Conservation (phyloP, 2,113 vertebrate genomes). For the Alouatta palliata region DNA sequence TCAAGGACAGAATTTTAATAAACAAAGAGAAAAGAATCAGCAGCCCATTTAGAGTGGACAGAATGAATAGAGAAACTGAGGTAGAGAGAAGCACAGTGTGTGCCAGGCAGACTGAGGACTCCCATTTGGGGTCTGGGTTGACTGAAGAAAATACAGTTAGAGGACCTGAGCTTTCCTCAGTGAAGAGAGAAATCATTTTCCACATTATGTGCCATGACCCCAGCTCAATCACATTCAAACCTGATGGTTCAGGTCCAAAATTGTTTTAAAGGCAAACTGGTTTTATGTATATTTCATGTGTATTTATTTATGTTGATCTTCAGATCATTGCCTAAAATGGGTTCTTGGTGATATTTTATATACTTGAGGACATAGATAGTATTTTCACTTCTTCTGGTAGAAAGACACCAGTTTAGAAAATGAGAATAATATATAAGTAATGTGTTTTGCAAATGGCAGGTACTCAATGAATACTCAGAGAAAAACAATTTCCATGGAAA, state of each 20-base stretch:
- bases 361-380: neutral
- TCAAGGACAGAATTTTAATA: neutral
- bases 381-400: neutral
- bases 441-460: neutral
- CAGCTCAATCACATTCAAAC: neutral
- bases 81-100: accelerated
- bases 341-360: neutral
- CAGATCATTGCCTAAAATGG: neutral
- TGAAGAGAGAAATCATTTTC: neutral
- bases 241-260: neutral
- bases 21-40: neutral
- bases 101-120: neutral
- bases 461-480: neutral
- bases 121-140: neutral
- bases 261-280: neutral
- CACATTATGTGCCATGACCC: neutral
- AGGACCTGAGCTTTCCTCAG: neutral
- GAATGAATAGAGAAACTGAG: neutral
- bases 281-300: neutral
- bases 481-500: slow-evolving; percentile 1
- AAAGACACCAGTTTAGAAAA: neutral
- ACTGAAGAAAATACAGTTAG: neutral
- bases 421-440: neutral
- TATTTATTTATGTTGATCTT: neutral
- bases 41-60: neutral